These are phyloP conservation scores for Charaxes varanes DNA, from an alignment of 1,140 invertebrate species.

Conservation along the genomic window DNA sequence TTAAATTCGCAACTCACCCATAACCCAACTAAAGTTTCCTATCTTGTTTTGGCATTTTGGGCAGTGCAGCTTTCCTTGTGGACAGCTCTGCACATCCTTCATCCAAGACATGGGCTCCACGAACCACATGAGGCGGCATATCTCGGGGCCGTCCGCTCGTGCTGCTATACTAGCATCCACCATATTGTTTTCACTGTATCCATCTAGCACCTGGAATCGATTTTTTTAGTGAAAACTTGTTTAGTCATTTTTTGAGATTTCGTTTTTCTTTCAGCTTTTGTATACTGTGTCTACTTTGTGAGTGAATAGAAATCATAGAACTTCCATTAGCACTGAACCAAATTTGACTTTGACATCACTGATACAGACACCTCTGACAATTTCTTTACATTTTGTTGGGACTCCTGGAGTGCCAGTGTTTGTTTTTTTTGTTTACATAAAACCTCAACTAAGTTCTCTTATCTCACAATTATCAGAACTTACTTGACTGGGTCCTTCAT, in stretches of 20 bases:
- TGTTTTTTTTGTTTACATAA: not conserved
- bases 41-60: conserved; percentile 87
- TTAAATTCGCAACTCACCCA: conserved; percentile 79
- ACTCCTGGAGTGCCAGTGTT: not conserved
- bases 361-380: no score
- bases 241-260: no score
- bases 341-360: no score
- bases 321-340: no score
- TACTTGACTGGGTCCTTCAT: conserved; percentile 49
- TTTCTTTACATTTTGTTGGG: no score
- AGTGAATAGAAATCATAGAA: no score
- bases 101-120: conserved; percentile 90
- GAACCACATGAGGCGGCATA: conserved; percentile 84
- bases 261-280: no score
- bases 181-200: conserved; percentile 46
- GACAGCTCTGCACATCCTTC: conserved; percentile 79
- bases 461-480: not conserved
- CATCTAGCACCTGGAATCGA: conserved; percentile 34
- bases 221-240: no score
- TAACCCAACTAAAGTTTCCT: conserved; percentile 89
- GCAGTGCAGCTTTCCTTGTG: conserved; percentile 87
- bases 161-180: conserved; percentile 47
- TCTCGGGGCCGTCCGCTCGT: conserved; percentile 28
- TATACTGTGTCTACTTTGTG: no score
- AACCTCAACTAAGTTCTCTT: no score